These are phyloP conservation scores for Narcine bancroftii DNA, from an alignment of 2,113 vertebrate species.

Conservation along the genomic window DNA sequence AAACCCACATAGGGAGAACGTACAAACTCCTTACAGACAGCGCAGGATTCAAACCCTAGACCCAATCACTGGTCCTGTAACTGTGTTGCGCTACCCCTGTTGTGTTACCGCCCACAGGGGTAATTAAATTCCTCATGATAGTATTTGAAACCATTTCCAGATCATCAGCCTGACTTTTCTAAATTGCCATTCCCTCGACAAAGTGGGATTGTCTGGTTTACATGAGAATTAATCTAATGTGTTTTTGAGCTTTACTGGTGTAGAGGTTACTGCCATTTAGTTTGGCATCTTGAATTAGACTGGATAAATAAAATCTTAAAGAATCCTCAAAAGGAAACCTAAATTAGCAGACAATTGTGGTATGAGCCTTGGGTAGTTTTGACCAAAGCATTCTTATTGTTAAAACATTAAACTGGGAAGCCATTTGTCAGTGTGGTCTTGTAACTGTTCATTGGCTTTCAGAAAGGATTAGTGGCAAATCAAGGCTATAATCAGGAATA, in stretches of 20 bases:
- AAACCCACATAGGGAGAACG: too few species aligned
- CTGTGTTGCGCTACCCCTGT: too few species aligned
- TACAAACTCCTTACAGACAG: too few species aligned
- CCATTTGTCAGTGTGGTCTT: neutral
- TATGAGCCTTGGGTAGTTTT: neutral
- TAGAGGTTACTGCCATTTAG: neutral
- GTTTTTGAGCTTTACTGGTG: neutral
- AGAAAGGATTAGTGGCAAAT: neutral
- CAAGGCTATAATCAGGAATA: neutral
- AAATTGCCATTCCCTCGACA: neutral
- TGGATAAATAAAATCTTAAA: neutral
- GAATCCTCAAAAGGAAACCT: neutral
- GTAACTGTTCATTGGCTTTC: too few species aligned
- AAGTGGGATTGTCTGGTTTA: neutral
- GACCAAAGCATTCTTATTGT: neutral
- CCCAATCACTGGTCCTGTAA: too few species aligned
- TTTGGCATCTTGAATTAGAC: too few species aligned
- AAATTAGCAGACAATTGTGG: neutral
- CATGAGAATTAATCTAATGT: neutral
- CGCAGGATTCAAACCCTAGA: too few species aligned
- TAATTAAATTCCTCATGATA: too few species aligned
- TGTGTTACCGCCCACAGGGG: too few species aligned
- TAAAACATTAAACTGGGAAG: neutral
- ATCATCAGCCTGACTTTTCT: too few species aligned
- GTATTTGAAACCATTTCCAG: too few species aligned